Evolutionary conservation across 2,888 invertebrate genomes (phyloP).

Genomic region (Tyria jacobaeae): DNA sequence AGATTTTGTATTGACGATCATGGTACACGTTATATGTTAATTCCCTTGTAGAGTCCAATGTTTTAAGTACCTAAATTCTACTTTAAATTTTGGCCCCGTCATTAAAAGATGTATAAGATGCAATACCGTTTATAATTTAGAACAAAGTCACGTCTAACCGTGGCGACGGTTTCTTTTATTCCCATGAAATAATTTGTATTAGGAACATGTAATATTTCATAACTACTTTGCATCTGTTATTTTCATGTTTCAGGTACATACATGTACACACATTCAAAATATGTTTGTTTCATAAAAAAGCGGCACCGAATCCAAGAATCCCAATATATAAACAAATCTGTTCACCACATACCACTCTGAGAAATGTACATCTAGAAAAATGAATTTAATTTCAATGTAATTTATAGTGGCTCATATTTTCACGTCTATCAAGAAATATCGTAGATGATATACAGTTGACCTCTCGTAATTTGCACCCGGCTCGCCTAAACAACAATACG

Average conservation of each 20-base stretch:
- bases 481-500: conserved; percentile 73
- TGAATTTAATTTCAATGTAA: neutral
- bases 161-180: no score
- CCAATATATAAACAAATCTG: neutral
- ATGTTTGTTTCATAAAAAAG: neutral
- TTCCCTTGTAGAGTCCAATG: neutral
- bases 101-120: neutral
- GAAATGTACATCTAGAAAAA: neutral
- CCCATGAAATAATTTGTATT: no score
- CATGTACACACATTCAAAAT: no score
- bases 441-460: conserved; percentile 41
- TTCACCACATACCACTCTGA: neutral
- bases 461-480: conserved; percentile 59
- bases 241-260: no score
- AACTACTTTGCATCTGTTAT: no score
- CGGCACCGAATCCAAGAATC: neutral
- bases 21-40: no score
- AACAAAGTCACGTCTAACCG: no score
- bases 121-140: no score
- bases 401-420: neutral
- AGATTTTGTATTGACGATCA: no score
- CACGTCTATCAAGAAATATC: neutral
- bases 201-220: no score
- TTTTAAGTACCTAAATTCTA: neutral
- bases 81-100: neutral